These are phyloP conservation scores for Stenolophus ochropezus DNA, from an alignment of 2,888 invertebrate genomes.

Conservation along the genomic window DNA sequence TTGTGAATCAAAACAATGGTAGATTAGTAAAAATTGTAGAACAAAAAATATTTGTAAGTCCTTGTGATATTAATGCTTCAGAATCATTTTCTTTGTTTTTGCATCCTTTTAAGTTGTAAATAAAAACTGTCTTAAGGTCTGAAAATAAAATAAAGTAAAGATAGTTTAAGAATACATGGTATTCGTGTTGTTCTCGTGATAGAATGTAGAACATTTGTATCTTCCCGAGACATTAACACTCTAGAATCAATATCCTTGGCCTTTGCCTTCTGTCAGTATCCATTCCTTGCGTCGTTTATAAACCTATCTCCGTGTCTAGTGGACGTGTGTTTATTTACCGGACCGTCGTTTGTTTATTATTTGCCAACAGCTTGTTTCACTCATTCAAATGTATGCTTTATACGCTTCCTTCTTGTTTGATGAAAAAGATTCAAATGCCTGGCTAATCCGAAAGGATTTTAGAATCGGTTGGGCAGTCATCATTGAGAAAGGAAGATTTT, in stretches of 20 bases:
- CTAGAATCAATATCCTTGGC: neutral
- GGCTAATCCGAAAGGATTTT: neutral
- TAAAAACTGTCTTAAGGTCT: too few species aligned
- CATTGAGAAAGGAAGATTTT: neutral
- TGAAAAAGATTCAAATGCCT: neutral
- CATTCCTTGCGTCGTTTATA: neutral
- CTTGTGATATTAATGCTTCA: too few species aligned
- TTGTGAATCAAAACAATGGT: too few species aligned
- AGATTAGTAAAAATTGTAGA: too few species aligned
- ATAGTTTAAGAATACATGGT: too few species aligned
- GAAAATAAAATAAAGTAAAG: too few species aligned
- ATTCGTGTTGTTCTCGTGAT: too few species aligned
- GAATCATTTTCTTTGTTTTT: too few species aligned
- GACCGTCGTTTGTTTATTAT: slow-evolving; percentile 17
- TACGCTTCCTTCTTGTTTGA: neutral
- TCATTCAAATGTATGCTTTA: slow-evolving; percentile 5
- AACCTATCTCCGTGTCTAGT: neutral
- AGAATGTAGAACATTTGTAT: neutral
- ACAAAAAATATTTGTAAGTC: too few species aligned
- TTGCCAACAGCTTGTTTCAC: slow-evolving; percentile 15
- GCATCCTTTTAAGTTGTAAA: too few species aligned
- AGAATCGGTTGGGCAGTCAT: neutral
- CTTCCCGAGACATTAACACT: neutral
- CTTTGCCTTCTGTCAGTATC: neutral
- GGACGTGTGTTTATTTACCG: neutral